Base-by-base conservation (phyloP, 2,888 invertebrate species). In the Sipha maydis region DNA sequence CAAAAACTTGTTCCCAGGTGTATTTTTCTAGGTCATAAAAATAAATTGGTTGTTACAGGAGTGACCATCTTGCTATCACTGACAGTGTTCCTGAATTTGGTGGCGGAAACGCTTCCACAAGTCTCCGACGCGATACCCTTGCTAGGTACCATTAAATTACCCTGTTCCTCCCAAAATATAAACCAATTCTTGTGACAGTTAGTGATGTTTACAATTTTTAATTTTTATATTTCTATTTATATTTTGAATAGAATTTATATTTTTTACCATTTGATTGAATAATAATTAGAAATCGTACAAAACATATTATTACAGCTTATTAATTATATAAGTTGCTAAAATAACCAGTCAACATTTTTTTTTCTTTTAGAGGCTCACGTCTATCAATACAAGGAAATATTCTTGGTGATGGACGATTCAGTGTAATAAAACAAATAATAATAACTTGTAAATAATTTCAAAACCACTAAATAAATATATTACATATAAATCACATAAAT, bases 21-120 rank as follows among this genome's bases (percentile, higher is more conserved):
- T 88, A 75, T 82, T 67, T 86, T 88, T 85, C 85, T 75, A 88
- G 88, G 80, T 80, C 75, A 82, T 82, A 88, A 88, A 88, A 82
- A 88, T 75, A 80, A 88, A 88, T 88, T 89, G 85, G 83, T 89
- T 91, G 90, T 94, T 95, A 93, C 96, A 97, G 97, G 97, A 94
- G 97, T 98, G 94, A 97, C 97, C 93, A 97, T 97, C 93, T 95
- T 97, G 93, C 95, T 98, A 93, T 98, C 98, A 93, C 95, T 98
- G 95, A 98, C 97, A 94, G 98, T 98, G 93, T 98, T 98, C 95
- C 95, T 98, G 94, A 97, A 98, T 94, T 96, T 98, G 94, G 97
- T 98, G 92, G 97, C 97, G 91, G 98, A 98, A 95, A 97, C 97
- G 93, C 96, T 98, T 95, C 98, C 97, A 89, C 93, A 93, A 90